Conservation (phyloP, 2,888 invertebrate genomes). For the Drosophila merina region DNA sequence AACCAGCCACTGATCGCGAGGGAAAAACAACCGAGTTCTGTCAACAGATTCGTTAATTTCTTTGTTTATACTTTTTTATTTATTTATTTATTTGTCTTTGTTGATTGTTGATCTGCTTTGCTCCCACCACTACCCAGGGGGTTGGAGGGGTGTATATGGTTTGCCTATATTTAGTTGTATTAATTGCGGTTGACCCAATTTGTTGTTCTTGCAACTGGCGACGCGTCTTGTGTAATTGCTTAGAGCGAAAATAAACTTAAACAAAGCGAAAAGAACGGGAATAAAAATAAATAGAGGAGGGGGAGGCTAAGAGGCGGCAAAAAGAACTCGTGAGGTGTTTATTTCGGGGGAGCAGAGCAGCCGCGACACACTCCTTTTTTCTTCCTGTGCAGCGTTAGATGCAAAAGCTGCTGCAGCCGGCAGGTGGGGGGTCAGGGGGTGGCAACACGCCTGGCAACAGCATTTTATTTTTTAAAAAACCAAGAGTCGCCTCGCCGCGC, state of each 20-base stretch:
- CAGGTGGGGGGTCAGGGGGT: neutral
- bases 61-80: conserved; percentile 17
- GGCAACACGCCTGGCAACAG: conserved; percentile 49
- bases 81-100: conserved; percentile 41
- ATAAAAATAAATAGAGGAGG: neutral
- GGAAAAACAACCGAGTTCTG: conserved; percentile 9
- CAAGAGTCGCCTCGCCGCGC: too few relatives aligned
- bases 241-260: conserved; percentile 32
- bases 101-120: too few relatives aligned
- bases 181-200: conserved; percentile 76
- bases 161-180: conserved; percentile 72
- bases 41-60: conserved; percentile 24
- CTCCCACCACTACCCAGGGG: too few relatives aligned
- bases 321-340: conserved; percentile 48
- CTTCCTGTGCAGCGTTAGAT: neutral
- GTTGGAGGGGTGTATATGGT: too few relatives aligned
- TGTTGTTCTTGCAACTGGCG: conserved; percentile 42
- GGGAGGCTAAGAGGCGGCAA: neutral
- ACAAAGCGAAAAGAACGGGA: conserved; percentile 3
- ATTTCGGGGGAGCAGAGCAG: conserved; percentile 49
- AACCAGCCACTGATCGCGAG: too few relatives aligned
- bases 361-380: too few relatives aligned
- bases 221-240: conserved; percentile 52
- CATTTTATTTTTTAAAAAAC: neutral
- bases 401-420: too few relatives aligned